phyloP scores from a whole-genome alignment of 2,888 invertebrate genomes.

The Cantharis lateralis region DNA sequence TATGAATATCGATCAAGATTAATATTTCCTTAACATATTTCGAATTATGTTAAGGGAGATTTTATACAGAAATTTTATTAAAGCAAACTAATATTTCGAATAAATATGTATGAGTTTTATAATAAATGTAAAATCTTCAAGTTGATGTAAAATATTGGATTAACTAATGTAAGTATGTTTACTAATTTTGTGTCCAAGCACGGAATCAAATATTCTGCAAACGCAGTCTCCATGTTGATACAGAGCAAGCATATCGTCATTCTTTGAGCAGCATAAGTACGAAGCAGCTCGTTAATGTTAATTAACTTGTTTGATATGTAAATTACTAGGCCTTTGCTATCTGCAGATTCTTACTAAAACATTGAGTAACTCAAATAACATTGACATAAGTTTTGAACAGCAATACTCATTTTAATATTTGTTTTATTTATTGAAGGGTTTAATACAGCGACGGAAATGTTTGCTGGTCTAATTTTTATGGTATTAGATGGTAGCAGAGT shows the following conservation, averaged over 20 bases:
- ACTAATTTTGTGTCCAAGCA: conserved; percentile 15
- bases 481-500: too few species aligned
- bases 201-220: conserved; percentile 3
- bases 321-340: conserved; percentile 30
- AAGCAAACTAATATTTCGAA: conserved; percentile 2
- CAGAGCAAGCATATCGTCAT: conserved; percentile 1
- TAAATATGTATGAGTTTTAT: conserved; percentile 15
- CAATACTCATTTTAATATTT: conserved; percentile 12
- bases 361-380: conserved; percentile 12
- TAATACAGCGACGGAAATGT: not conserved
- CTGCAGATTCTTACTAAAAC: conserved; percentile 22
- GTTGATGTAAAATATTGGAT: conserved; percentile 7
- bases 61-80: not conserved
- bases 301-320: conserved; percentile 38
- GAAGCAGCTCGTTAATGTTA: conserved; percentile 29
- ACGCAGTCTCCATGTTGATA: not conserved
- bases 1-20: not conserved
- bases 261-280: conserved; percentile 14
- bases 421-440: not conserved
- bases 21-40: not conserved
- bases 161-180: conserved; percentile 10
- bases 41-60: not conserved
- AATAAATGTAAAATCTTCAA: conserved; percentile 5
- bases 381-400: conserved; percentile 17
- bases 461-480: not conserved